Evolutionary conservation across 2,797 vertebrate species (phyloP).

Genomic region (Schizothorax lantsangensis): DNA sequence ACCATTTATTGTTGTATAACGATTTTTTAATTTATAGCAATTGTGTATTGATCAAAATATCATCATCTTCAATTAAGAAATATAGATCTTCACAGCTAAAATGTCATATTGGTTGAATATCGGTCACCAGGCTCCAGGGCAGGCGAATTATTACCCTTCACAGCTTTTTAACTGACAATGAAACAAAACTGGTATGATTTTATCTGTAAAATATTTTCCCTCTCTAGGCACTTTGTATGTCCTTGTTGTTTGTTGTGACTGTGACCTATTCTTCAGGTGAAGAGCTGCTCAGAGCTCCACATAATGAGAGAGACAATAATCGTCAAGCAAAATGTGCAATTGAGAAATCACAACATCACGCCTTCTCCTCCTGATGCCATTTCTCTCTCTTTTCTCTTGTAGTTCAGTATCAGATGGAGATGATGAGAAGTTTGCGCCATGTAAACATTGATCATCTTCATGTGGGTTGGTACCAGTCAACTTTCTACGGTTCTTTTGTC

Average conservation of each 20-base stretch:
- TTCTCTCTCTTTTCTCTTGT: slow-evolving; percentile 48
- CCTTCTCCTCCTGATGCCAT: not conserved
- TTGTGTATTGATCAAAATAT: not conserved
- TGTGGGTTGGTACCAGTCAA: slow-evolving; percentile 99
- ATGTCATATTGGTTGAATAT: not conserved
- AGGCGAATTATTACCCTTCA: not conserved
- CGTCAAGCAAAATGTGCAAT: not conserved
- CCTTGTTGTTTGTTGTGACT: not conserved
- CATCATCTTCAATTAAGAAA: not conserved
- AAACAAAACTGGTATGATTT: not conserved
- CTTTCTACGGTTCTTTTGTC: slow-evolving; percentile 96
- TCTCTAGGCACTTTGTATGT: not conserved
- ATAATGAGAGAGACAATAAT: not conserved
- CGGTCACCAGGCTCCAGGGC: not conserved
- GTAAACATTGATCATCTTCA: slow-evolving; percentile 99
- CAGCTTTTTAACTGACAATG: not conserved
- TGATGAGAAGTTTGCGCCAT: slow-evolving; percentile 98
- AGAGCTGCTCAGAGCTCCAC: slow-evolving; percentile 6
- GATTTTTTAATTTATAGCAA: not conserved
- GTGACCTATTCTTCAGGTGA: not conserved
- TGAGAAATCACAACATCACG: not conserved
- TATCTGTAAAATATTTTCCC: not conserved
- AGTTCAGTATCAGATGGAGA: slow-evolving; percentile 99
- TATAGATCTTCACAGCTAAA: not conserved
- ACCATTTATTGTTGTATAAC: not conserved